A percentile compares a stretch with the other conserved stretches of the same genome.
Evolutionary conservation across 2,113 vertebrate species (phyloP).

Genomic region (Ciconia stormi): DNA sequence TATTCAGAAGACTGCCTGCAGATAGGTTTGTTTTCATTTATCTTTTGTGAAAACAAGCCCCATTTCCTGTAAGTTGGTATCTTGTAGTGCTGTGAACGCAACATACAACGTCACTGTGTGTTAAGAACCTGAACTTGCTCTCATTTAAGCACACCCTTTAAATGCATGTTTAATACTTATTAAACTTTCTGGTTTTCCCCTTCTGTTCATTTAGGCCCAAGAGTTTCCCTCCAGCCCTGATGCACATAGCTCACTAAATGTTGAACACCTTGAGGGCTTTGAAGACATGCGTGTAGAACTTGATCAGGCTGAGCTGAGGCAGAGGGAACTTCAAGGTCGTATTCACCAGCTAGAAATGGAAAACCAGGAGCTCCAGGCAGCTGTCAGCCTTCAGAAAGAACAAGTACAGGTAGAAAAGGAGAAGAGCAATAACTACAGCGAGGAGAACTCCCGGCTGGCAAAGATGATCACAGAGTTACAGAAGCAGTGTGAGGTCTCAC

Average conservation of each 20-base stretch:
- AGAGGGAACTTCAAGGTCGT: slow-evolving; percentile 79
- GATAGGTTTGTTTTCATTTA: background rate
- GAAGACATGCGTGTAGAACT: slow-evolving; percentile 90
- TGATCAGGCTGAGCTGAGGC: slow-evolving; percentile 86
- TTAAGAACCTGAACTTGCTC: background rate
- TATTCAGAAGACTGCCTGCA: background rate
- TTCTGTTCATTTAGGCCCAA: slow-evolving; percentile 72
- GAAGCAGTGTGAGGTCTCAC: slow-evolving; percentile 78
- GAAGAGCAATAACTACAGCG: slow-evolving; percentile 48
- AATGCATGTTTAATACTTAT: background rate
- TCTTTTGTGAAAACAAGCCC: background rate
- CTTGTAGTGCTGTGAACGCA: background rate
- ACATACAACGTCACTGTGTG: background rate
- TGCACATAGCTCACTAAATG: slow-evolving; percentile 75
- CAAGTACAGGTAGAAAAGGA: slow-evolving; percentile 67
- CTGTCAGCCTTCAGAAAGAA: slow-evolving; percentile 48
- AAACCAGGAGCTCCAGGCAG: slow-evolving; percentile 78
- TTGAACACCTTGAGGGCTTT: slow-evolving; percentile 78
- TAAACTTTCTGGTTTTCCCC: background rate
- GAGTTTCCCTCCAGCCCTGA: slow-evolving; percentile 83
- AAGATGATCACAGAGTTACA: slow-evolving; percentile 76
- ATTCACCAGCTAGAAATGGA: slow-evolving; percentile 85
- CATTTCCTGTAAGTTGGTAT: background rate
- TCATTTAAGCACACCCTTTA: background rate
- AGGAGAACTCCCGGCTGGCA: slow-evolving; percentile 75